Base-by-base conservation (phyloP, 2,797 vertebrate species). In the Tadarida brasiliensis region DNA sequence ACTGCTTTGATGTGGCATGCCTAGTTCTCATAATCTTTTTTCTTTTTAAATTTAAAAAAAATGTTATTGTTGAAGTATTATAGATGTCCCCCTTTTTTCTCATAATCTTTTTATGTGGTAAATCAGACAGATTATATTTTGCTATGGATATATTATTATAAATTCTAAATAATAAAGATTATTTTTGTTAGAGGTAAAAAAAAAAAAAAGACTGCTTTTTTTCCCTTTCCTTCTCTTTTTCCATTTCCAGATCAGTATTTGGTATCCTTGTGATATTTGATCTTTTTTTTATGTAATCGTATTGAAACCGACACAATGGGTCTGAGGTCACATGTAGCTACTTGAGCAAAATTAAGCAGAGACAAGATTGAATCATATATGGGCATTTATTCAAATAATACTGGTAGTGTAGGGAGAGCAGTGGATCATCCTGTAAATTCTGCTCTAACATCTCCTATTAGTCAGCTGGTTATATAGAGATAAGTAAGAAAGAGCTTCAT, bases 81-180 rank as follows among this genome's bases (percentile, higher is more conserved):
- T 44, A 44, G 39, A 44, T 44, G 39, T 44, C 39, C 39, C 39
- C 39, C 39, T 44, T 44, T 44, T 44, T 44, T 96, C 16, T 84
- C 78, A 73, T 9, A 92, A 35, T 76, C n/a, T 67, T 93, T 87
- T 92, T 39, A 49, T 16, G 59, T 17, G 82, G 22, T 61, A 89
- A 87, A 19, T 92, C 30, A 86, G 26, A 74, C 39, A 67, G 44
- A 26, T 56, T 93, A 59, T 68, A 67, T 78, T 96, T 96, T 95
- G 11, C 19, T 59, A 65, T 14, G 94, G 54, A 76, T 70, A 65
- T 71, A 90, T 85, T 96, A 65, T 61, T 67, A 19, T 80, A 68
- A 68, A 92, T 93, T 94, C 59, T 57, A 96, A 86, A 91, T 67
- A 78, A 81, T 81, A 92, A 82, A 8, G 7, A 86, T 91, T 90